Conservation (phyloP, 2,113 vertebrate species). For the Zootoca vivipara region DNA sequence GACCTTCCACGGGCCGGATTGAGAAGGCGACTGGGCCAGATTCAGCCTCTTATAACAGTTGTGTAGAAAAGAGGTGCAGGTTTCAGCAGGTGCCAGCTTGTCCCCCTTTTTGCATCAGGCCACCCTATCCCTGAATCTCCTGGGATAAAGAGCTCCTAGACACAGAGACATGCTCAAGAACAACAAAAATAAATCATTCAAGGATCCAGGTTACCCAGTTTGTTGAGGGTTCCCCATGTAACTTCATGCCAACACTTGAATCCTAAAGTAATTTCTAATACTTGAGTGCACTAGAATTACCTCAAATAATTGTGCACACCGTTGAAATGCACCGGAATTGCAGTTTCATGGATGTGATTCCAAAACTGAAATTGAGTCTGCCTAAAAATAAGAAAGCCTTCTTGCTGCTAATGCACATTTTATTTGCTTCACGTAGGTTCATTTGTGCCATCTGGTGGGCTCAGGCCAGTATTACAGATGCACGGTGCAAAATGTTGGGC, state of each 20-base stretch:
- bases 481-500: neutral
- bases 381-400: neutral
- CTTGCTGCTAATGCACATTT: neutral
- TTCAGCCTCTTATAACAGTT: too few relatives aligned
- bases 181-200: neutral
- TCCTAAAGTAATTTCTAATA: neutral
- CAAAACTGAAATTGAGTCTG: neutral
- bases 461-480: neutral
- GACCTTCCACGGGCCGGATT: too few relatives aligned
- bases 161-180: neutral
- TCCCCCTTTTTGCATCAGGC: too few relatives aligned
- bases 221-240: too few relatives aligned
- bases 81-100: too few relatives aligned
- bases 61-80: too few relatives aligned
- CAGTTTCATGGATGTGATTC: neutral
- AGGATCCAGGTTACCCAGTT: neutral
- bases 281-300: neutral
- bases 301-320: neutral
- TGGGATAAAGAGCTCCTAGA: neutral
- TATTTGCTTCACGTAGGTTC: neutral
- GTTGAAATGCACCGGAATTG: neutral
- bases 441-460: conserved; percentile 13
- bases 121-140: neutral
- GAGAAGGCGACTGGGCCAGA: too few relatives aligned
- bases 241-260: neutral